Conservation (phyloP, 2,888 invertebrate genomes). For the Elegia similella region DNA sequence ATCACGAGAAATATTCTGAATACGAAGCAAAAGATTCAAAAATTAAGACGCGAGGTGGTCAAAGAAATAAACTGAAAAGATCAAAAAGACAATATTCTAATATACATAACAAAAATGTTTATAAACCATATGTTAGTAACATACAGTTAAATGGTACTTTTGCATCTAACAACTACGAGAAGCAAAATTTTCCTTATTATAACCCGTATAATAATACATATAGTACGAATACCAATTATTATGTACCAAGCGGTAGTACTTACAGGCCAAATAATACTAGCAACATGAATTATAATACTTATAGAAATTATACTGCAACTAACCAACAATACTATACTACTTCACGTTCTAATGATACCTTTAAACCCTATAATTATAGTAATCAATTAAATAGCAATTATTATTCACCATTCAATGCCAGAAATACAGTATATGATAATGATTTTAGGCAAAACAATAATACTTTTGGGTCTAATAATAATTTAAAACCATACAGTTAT, state of each 20-base stretch:
- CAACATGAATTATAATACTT: neutral
- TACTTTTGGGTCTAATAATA: neutral
- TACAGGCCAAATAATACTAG: neutral
- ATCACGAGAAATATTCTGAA: neutral
- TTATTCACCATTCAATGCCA: neutral
- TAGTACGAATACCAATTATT: neutral
- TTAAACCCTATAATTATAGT: neutral
- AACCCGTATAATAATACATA: constrained; percentile 2
- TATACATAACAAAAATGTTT: neutral
- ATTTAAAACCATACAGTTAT: neutral
- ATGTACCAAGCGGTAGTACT: neutral
- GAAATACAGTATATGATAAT: neutral
- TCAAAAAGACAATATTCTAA: constrained; percentile 1
- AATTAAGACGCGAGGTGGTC: neutral
- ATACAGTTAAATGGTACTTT: neutral
- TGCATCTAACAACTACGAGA: neutral
- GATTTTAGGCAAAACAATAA: neutral
- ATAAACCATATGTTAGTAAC: neutral
- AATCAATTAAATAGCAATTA: too few relatives aligned
- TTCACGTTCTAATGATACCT: neutral
- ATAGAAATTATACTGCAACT: neutral
- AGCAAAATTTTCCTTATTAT: neutral
- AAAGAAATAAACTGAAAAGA: neutral
- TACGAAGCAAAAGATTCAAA: neutral
- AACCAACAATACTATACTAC: neutral